Conservation (phyloP, 2,797 vertebrate genomes). For the Odontamblyopus rebecca region DNA sequence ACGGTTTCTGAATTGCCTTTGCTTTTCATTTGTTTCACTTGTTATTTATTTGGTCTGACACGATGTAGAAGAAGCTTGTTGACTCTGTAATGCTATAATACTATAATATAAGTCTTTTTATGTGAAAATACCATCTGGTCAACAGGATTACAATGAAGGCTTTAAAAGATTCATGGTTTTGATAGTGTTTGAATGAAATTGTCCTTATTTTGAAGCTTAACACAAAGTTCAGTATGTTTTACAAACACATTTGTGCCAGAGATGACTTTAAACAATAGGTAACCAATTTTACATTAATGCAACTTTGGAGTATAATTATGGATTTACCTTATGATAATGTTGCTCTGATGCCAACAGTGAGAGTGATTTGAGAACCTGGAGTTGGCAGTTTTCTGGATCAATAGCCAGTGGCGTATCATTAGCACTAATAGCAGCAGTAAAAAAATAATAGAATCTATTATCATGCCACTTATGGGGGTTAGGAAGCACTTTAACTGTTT, state of each 20-base stretch:
- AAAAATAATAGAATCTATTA: background rate
- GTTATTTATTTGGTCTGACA: background rate
- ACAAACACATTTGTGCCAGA: no score
- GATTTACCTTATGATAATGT: no score
- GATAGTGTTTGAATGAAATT: background rate
- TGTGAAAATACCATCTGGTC: background rate
- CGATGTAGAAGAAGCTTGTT: background rate
- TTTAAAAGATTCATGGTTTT: background rate
- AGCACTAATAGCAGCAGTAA: background rate
- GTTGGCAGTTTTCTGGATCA: no score
- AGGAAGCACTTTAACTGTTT: background rate
- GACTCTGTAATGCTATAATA: background rate
- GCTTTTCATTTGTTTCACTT: conserved; percentile 12
- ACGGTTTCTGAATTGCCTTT: background rate
- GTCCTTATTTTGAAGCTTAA: background rate
- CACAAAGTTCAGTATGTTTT: background rate
- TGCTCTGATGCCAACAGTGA: background rate
- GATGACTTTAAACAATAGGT: background rate
- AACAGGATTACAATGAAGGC: background rate
- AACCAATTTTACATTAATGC: background rate
- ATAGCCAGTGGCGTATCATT: background rate
- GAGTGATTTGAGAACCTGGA: no score
- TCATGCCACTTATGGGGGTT: background rate
- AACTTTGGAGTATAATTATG: conserved; percentile 1
- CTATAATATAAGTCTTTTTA: background rate